These are phyloP conservation scores for Melinaea marsaeus DNA, from an alignment of 2,888 invertebrate species.

Conservation along the genomic window DNA sequence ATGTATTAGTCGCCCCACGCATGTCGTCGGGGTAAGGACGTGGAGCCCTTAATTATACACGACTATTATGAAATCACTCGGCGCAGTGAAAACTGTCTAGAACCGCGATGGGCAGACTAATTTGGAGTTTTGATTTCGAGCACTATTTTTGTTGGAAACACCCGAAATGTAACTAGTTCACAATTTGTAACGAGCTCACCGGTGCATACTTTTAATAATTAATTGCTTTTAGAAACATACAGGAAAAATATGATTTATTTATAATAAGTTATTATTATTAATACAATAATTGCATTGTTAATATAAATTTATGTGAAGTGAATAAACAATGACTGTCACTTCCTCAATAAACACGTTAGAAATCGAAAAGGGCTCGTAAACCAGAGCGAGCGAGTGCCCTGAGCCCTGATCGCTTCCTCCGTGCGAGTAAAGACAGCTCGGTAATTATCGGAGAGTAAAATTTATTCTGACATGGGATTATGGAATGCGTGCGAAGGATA, in stretches of 20 bases:
- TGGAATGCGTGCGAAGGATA: constrained; percentile 37
- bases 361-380: constrained; percentile 62
- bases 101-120: constrained; percentile 47
- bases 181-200: neutral
- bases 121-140: constrained; percentile 13
- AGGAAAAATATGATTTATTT: neutral
- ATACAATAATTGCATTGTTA: constrained; percentile 13
- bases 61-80: constrained; percentile 70
- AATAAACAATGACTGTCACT: constrained; percentile 38
- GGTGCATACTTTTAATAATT: neutral
- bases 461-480: constrained; percentile 63
- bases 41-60: constrained; percentile 74
- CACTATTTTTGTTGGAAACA: constrained; percentile 15
- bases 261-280: too few species aligned
- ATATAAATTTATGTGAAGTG: constrained; percentile 13
- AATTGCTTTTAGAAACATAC: neutral
- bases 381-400: constrained; percentile 37
- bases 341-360: constrained; percentile 55
- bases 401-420: constrained; percentile 59
- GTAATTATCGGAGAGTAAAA: constrained; percentile 67
- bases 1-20: constrained; percentile 59
- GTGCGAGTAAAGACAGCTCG: constrained; percentile 46
- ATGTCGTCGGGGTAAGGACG: constrained; percentile 51
- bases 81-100: constrained; percentile 74
- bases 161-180: constrained; percentile 11